Evolutionary conservation across 2,888 invertebrate genomes (phyloP).

Genomic region (Amorpha juglandis): DNA sequence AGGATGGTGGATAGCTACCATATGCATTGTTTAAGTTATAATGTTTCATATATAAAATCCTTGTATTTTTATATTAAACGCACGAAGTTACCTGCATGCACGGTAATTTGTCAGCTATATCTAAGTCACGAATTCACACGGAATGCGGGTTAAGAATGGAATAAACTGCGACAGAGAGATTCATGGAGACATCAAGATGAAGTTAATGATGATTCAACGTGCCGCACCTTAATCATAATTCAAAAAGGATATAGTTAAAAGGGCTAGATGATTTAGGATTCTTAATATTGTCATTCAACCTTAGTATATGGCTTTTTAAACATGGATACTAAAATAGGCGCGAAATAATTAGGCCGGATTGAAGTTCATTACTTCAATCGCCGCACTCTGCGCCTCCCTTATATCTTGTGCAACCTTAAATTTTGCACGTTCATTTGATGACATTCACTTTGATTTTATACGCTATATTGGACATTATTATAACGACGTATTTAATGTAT

Average conservation of each 20-base stretch:
- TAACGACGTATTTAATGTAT: neutral
- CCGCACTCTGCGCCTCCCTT: too few species aligned
- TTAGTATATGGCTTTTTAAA: too few species aligned
- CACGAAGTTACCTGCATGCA: conserved; percentile 2
- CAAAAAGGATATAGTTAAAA: neutral
- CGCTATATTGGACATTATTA: neutral
- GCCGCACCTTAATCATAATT: conserved; percentile 17
- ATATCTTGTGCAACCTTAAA: too few species aligned
- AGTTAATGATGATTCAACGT: conserved; percentile 27
- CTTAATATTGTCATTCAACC: neutral
- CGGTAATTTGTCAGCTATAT: conserved; percentile 22
- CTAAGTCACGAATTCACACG: conserved; percentile 30
- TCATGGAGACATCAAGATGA: conserved; percentile 26
- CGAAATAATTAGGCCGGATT: too few species aligned
- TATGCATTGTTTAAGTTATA: neutral
- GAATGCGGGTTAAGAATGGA: conserved; percentile 27
- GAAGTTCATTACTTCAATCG: too few species aligned
- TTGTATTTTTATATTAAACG: neutral
- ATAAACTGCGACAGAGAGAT: conserved; percentile 22
- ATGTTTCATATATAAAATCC: neutral
- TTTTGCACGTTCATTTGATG: too few species aligned
- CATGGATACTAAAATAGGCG: too few species aligned
- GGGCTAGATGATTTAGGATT: neutral
- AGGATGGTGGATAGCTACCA: neutral
- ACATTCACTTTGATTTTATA: too few species aligned